These are phyloP conservation scores for Lucinisca nassula DNA, from an alignment of 2,888 invertebrate genomes.

Conservation along the genomic window DNA sequence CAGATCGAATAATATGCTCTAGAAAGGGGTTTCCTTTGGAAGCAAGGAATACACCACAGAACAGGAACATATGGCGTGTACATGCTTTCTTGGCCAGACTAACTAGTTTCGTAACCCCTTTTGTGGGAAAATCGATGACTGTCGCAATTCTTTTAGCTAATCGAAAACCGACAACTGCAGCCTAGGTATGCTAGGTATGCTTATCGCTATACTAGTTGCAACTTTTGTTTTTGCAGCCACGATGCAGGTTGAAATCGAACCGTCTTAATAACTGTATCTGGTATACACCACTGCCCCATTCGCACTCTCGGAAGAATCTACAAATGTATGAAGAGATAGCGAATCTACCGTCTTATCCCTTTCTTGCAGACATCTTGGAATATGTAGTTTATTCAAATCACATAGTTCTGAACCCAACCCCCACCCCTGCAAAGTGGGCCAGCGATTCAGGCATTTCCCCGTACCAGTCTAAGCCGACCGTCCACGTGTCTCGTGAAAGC, in stretches of 20 bases:
- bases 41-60: too few relatives aligned
- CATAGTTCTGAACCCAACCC: not conserved
- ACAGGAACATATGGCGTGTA: too few relatives aligned
- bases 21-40: too few relatives aligned
- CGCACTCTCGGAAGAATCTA: conserved; percentile 38
- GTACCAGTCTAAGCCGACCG: too few relatives aligned
- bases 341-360: too few relatives aligned
- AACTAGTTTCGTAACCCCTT: not conserved
- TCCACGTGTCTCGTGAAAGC: too few relatives aligned
- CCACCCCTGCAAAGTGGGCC: not conserved
- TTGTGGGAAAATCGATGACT: not conserved
- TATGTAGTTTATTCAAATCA: not conserved
- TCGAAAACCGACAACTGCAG: not conserved
- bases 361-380: too few relatives aligned
- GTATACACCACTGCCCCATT: conserved; percentile 32
- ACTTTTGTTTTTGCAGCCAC: conserved; percentile 38
- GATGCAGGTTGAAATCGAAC: not conserved
- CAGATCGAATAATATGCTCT: too few relatives aligned
- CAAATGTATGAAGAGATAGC: conserved; percentile 47
- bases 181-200: conserved; percentile 41
- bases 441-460: too few relatives aligned
- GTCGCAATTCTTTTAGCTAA: not conserved
- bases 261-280: conserved; percentile 2
- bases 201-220: conserved; percentile 31
- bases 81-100: not conserved